Base-by-base conservation (phyloP, 2,888 invertebrate genomes). In the Sphinx pinastri region DNA sequence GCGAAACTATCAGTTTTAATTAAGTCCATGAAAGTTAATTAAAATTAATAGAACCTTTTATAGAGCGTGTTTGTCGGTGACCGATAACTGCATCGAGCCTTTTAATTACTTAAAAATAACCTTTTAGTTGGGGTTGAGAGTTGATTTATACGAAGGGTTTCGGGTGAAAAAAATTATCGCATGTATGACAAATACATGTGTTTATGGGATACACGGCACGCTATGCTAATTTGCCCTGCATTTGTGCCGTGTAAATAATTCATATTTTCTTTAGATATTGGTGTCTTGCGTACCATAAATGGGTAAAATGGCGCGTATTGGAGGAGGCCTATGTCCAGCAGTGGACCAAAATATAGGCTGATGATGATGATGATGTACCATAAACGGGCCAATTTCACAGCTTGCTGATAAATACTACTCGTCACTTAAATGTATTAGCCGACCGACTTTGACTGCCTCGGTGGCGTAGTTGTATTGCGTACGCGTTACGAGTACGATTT, bases 1-100 rank as follows among this genome's bases (percentile, higher is more conserved):
- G 66, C 73, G 54, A 63, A 71, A 75, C 81, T 79, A 80, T 82
- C 79, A 75, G 72, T 83, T 80, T 81, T 82, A 83, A 84, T 84
- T 82, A 84, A 77, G 74, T 72, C 67, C 71, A 76, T 76, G 72
- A 75, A 71, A 68, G 70, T 75, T 80, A 77, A 84, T 83, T 80
- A 79, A 78, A 73, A 80, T 80, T 71, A 78, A 80, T 79, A 75
- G 38, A 63, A 74, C 70, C 73, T 77, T 77, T 76, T 77, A 72
- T 73, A 73, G 58, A 72, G 58, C 68, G 69, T 63, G 71, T 70
- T 68, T 60, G 58, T 52, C n/a, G 52, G 51, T 13, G 63, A 38
- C 55, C 58, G 67, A 69, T 49, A 73, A 70, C 70, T 68, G 66
- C 70, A 71, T 72, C 69, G 51, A 38, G 12, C 5, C 63, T 47